A percentile compares a stretch with the other conserved stretches of the same genome.
Conservation (phyloP, 2,797 vertebrate species). For the Smutsia gigantea region DNA sequence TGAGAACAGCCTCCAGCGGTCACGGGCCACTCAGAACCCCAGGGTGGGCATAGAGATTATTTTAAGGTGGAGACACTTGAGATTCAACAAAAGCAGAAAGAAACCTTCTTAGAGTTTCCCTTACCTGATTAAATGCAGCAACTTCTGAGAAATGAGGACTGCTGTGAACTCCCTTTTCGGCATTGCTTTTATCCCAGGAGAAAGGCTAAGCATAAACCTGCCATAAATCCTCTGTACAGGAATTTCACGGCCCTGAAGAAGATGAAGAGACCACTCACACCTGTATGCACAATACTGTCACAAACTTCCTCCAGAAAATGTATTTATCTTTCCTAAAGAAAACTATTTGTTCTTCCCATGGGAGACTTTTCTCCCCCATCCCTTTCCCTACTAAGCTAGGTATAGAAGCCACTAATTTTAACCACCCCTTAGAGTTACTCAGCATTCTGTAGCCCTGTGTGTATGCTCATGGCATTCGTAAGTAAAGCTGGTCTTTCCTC, state of each 20-base stretch:
- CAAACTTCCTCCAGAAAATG: neutral
- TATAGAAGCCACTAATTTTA: neutral
- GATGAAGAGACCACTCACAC: fast-evolving
- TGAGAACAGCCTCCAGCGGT: neutral
- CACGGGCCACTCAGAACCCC: fast-evolving
- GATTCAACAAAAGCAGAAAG: neutral
- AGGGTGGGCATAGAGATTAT: neutral
- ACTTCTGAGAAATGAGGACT: neutral
- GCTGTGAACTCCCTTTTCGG: fast-evolving
- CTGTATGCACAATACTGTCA: fast-evolving
- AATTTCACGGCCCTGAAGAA: neutral
- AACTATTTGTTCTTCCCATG: no score
- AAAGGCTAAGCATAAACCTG: fast-evolving
- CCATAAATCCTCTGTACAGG: fast-evolving
- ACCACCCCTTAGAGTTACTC: neutral
- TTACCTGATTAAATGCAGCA: neutral
- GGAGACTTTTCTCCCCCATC: fast-evolving
- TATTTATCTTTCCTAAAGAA: neutral
- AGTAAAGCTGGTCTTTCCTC: neutral
- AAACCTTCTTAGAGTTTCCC: no score
- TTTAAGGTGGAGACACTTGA: neutral
- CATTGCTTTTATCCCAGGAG: neutral
- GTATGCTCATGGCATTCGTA: fast-evolving
- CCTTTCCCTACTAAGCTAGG: neutral
- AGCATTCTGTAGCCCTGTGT: fast-evolving